These are phyloP conservation scores for Empidonax alnorum DNA, from an alignment of 2,113 vertebrate genomes.

Conservation along the genomic window DNA sequence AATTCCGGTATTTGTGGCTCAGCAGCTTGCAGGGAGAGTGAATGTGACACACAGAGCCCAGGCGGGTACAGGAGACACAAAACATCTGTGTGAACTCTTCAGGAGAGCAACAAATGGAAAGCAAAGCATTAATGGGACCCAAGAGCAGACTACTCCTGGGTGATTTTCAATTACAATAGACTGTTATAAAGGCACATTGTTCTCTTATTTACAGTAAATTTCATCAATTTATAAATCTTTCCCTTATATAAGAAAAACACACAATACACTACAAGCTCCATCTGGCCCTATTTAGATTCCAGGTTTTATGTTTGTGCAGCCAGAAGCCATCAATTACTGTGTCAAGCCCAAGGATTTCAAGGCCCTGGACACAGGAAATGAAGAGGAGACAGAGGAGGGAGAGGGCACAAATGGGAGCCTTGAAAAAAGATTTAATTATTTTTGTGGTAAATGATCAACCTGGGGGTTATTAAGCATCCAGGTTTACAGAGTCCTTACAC, in stretches of 20 bases:
- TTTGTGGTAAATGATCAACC: neutral
- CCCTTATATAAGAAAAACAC: constrained; percentile 53
- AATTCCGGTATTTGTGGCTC: neutral
- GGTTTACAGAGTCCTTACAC: neutral
- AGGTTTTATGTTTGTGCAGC: constrained; percentile 37
- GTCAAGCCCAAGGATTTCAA: constrained; percentile 2
- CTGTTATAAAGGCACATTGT: neutral
- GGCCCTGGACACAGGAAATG: constrained; percentile 36
- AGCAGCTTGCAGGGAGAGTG: neutral
- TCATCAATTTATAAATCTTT: constrained; percentile 50
- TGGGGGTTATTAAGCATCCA: neutral
- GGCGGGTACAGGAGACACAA: neutral
- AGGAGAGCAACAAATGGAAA: constrained; percentile 29
- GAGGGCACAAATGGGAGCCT: neutral
- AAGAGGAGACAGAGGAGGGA: neutral
- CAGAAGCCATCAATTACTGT: constrained; percentile 13
- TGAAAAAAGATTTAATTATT: constrained; percentile 10
- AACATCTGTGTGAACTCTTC: constrained; percentile 35
- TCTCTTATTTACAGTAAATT: constrained; percentile 49
- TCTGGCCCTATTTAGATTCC: constrained; percentile 47
- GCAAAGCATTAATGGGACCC: constrained; percentile 7
- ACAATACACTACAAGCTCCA: constrained; percentile 37
- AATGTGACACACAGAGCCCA: neutral
- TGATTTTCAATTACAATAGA: constrained; percentile 13
- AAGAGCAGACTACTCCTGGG: constrained; percentile 8